Evolutionary conservation across 2,888 invertebrate genomes (phyloP).

Genomic region (Caenorhabditis virilis): DNA sequence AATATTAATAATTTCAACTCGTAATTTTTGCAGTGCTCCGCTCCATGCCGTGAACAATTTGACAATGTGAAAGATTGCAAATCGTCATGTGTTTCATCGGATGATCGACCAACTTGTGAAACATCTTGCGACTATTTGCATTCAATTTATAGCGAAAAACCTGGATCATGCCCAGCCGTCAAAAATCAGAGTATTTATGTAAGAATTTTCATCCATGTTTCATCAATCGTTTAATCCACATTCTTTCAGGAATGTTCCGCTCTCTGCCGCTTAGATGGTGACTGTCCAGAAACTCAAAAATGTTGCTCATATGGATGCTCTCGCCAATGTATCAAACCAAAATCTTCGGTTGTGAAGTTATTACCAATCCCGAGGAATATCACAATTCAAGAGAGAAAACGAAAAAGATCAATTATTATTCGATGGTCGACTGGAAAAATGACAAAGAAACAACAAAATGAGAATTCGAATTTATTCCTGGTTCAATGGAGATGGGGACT

Average conservation of each 20-base stretch:
- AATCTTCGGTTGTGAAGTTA: conserved; percentile 36
- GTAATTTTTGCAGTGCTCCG: conserved; percentile 59
- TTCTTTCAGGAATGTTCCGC: conserved; percentile 68
- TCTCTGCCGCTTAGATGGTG: conserved; percentile 68
- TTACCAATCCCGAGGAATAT: conserved; percentile 63
- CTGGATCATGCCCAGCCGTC: conserved; percentile 69
- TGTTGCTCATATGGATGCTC: conserved; percentile 69
- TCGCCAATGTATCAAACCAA: conserved; percentile 52
- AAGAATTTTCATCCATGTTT: too few species aligned
- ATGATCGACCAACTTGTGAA: conserved; percentile 49
- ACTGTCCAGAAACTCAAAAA: conserved; percentile 69
- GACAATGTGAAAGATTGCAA: conserved; percentile 38
- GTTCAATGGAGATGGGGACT: conserved; percentile 68
- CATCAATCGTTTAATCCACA: too few species aligned
- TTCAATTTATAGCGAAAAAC: conserved; percentile 64
- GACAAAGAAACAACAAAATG: conserved; percentile 44
- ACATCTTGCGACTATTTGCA: conserved; percentile 69
- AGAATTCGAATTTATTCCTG: conserved; percentile 62
- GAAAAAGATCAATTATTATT: conserved; percentile 62
- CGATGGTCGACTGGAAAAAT: conserved; percentile 64
- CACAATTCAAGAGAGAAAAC: conserved; percentile 60
- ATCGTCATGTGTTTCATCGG: conserved; percentile 16
- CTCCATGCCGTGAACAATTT: conserved; percentile 61
- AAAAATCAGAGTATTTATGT: conserved; percentile 43
- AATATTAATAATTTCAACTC: neutral